Evolutionary conservation across 2,113 vertebrate genomes (phyloP), one percentile per base, ranked within the genome.

Genomic region (Galbula dea): DNA sequence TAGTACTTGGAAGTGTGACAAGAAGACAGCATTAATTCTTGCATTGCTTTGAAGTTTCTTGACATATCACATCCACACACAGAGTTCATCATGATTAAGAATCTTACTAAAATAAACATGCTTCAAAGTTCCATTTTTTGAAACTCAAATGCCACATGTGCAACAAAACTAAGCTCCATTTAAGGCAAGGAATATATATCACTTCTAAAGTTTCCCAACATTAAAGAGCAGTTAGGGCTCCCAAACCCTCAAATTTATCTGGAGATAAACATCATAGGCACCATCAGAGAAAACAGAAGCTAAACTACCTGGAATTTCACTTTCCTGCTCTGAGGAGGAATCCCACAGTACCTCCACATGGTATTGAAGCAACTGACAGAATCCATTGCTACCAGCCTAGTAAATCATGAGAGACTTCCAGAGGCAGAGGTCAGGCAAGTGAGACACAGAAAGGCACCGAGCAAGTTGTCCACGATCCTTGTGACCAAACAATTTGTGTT

Each of bases 211-310:
- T 93, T 82, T 87, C 78, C 88, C 82, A 88, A 90, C 23, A 66
- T 76, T 88, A 94, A 94, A 62, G 55, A 92, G 83, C 83, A 92
- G 83, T 82, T 54, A 94, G 78, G 79, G 52, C 75, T 94, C 86
- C 91, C 83, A 89, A 83, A n/a, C 77, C 54, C 62, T 48, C 78
- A 76, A 88, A 89, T 59, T 79, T 83, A 49, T 88, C 76, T 84
- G 85, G 90, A 93, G 86, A 90, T 87, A 91, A 94, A 95, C 83
- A 71, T 83, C 86, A 90, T 71, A 96, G 93, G 95, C 94, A 96
- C 94, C 49, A 1, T 88, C 69, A 95, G 97, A 90, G 78, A 73
- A 95, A 96, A 86, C 32, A 94, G 87, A 96, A 82, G 82, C 79
- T 93, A 92, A 90, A 91, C 86, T 74, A 85, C 79, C n/a, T 73